phyloP scores from a whole-genome alignment of 1,140 invertebrate species.

The Drosophila punjabiensis region DNA sequence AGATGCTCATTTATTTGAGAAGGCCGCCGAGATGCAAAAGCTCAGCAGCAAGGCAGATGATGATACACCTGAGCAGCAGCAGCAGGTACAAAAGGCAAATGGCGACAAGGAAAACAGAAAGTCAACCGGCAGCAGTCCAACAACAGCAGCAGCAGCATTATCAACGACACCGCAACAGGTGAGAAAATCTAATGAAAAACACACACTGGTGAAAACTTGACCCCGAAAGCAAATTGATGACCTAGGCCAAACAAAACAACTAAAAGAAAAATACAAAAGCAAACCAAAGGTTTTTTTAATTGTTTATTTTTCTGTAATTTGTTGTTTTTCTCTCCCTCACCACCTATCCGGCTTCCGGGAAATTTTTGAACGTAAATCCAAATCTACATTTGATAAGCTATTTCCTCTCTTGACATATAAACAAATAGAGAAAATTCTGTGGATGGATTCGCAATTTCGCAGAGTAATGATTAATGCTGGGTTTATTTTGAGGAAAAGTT shows the following conservation, averaged over 20 bases:
- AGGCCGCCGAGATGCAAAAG: conserved; percentile 63
- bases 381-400: conserved; percentile 13
- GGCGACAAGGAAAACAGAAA: conserved; percentile 62
- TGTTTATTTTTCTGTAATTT: conserved; percentile 34
- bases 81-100: conserved; percentile 28
- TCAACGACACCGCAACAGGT: conserved; percentile 57
- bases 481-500: not conserved
- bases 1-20: conserved; percentile 74
- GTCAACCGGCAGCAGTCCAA: conserved; percentile 42
- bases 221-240: conserved; percentile 34
- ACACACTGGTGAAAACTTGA: conserved; percentile 18
- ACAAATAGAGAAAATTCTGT: conserved; percentile 3
- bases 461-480: conserved; percentile 26
- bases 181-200: conserved; percentile 26
- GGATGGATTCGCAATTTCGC: conserved; percentile 19
- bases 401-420: conserved; percentile 26
- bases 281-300: conserved; percentile 10
- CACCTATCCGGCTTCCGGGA: conserved; percentile 11
- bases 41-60: conserved; percentile 50
- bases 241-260: conserved; percentile 57
- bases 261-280: not conserved
- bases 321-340: not conserved
- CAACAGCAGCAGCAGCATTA: conserved; percentile 20
- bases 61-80: conserved; percentile 13
- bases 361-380: conserved; percentile 16